Evolutionary conservation across 2,113 vertebrate genomes (phyloP).

Genomic region (Rallus limicola): DNA sequence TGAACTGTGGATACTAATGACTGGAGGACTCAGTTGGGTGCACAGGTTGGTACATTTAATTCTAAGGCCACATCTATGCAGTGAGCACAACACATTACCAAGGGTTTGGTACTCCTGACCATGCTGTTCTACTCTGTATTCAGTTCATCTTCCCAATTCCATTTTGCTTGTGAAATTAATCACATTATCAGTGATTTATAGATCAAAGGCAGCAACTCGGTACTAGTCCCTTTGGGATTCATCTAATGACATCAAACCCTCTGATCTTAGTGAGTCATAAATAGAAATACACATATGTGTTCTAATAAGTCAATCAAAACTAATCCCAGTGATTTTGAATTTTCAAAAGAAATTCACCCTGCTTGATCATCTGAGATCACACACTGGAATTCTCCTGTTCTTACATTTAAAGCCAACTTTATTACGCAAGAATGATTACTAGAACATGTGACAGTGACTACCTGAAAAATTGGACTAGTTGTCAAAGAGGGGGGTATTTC

Average conservation of each 20-base stretch:
- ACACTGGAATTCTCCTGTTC: constrained; percentile 57
- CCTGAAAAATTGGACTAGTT: neutral
- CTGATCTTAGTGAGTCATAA: neutral
- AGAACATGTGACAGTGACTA: neutral
- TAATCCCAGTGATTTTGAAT: neutral
- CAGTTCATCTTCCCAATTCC: neutral
- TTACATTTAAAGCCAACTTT: constrained; percentile 55
- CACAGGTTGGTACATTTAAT: neutral
- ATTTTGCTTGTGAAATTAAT: neutral
- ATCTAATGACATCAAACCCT: neutral
- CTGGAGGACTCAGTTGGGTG: neutral
- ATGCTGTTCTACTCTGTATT: neutral
- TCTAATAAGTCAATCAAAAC: neutral
- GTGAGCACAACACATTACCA: neutral
- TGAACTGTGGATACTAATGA: neutral
- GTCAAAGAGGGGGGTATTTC: constrained; percentile 32
- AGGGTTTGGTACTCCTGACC: neutral
- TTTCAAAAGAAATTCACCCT: neutral
- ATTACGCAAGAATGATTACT: constrained; percentile 51
- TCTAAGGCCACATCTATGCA: neutral
- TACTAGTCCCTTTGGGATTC: neutral
- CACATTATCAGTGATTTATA: neutral
- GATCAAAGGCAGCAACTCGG: neutral
- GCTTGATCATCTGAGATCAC: constrained; percentile 21
- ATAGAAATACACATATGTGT: neutral